A percentile compares a stretch with the other conserved stretches of the same genome.
Evolutionary conservation across 2,113 vertebrate species (phyloP).

Genomic region (Struthio camelus): DNA sequence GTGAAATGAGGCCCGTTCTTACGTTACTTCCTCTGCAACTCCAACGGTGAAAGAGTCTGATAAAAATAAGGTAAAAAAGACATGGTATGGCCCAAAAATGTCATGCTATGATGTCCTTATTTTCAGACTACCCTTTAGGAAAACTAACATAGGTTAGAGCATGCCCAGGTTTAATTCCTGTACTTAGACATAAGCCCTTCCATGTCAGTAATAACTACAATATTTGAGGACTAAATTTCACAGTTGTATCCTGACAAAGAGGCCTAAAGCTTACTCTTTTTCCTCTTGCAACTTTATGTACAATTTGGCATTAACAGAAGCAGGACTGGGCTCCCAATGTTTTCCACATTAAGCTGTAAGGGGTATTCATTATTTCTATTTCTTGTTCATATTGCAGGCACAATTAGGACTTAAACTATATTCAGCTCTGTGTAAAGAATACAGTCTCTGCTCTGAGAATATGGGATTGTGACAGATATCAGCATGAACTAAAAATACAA

Average conservation of each 20-base stretch:
- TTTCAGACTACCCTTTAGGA: neutral
- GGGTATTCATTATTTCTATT: constrained; percentile 37
- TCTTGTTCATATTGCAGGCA: neutral
- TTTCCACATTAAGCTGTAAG: neutral
- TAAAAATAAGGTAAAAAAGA: neutral
- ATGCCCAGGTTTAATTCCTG: neutral
- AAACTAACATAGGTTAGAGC: neutral
- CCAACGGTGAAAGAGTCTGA: neutral
- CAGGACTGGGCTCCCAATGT: neutral
- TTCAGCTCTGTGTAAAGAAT: neutral
- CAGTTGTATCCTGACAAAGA: neutral
- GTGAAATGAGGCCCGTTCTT: neutral
- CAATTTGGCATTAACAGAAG: constrained; percentile 36
- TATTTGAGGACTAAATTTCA: constrained; percentile 19
- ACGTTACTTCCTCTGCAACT: neutral
- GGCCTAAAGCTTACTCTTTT: constrained; percentile 2
- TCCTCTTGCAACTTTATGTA: neutral
- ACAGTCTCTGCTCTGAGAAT: neutral
- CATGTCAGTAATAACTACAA: neutral
- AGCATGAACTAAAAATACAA: constrained; percentile 1
- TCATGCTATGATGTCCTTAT: neutral
- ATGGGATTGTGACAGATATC: constrained; percentile 6
- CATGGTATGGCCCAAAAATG: neutral
- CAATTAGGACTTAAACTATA: constrained; percentile 13
- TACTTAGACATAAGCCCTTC: neutral